These are phyloP conservation scores for Epizoanthus fatuus DNA, from an alignment of 92 coral and sea anemone species.

Conservation along the genomic window DNA sequence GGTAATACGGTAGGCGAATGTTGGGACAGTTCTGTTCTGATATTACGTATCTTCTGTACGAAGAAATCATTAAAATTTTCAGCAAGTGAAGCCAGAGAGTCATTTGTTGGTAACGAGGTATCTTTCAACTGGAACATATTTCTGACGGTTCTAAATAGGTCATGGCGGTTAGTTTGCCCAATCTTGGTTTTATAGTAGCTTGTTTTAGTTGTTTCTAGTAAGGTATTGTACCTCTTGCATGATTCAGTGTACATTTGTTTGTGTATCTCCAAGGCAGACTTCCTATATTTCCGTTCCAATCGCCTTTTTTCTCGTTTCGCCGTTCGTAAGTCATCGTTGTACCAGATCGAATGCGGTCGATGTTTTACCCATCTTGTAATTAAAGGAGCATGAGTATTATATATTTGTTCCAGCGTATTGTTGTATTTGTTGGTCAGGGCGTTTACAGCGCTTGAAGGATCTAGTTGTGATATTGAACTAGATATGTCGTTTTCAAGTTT, in stretches of 20 bases:
- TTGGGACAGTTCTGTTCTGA: background rate
- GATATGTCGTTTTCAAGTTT: too few relatives aligned
- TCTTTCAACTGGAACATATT: constrained; percentile 23
- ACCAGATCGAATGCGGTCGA: too few relatives aligned
- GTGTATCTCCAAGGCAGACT: background rate
- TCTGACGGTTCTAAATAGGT: constrained; percentile 43
- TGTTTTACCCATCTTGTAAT: too few relatives aligned
- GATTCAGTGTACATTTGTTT: too few relatives aligned
- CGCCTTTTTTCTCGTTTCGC: constrained; percentile 43
- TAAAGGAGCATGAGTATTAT: background rate
- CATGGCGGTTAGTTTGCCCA: constrained; percentile 32
- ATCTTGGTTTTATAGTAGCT: constrained; percentile 34
- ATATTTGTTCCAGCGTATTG: background rate
- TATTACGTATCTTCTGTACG: background rate
- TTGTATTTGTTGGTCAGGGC: too few relatives aligned
- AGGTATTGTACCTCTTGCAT: constrained; percentile 27
- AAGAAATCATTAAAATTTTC: constrained; percentile 44
- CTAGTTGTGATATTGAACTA: too few relatives aligned
- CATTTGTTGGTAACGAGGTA: constrained; percentile 19
- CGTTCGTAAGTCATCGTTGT: too few relatives aligned
- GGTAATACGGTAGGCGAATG: background rate
- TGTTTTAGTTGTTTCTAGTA: constrained; percentile 38
- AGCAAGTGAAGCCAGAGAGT: constrained; percentile 23
- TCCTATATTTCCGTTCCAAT: constrained; percentile 39
- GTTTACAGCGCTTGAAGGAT: too few relatives aligned